Evolutionary conservation across 2,113 vertebrate species (phyloP), one percentile per base, ranked within the genome.

Genomic region (Grus americana): DNA sequence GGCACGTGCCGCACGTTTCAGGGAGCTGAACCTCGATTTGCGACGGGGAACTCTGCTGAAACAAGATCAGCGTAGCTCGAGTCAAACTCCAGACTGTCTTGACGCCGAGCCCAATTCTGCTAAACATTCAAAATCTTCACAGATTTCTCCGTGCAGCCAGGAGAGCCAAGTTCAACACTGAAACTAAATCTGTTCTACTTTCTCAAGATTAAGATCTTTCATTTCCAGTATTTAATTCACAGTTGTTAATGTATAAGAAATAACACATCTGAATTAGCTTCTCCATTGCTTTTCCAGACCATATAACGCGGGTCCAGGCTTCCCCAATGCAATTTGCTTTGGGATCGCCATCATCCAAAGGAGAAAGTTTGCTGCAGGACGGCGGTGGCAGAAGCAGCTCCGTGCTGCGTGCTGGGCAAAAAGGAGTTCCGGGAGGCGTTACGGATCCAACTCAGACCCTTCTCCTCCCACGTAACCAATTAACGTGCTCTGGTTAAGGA

Each of bases 161-260:
- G 16, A 90, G 58, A 91, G 76, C 50, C 61, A 32, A 91, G 49
- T 38, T 86, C 82, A 92, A 70, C 70, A 47, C 34, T 30, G 65
- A 58, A 85, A 92, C 57, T 5, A 42, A 95, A 90, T 85, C 76
- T 74, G 80, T 87, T 83, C 70, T 27, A 23, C 76, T 75, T 83
- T 68, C 91, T 71, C 71, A 29, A 86, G 87, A 91, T 82, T 66
- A 86, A 62, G 81, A 92, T 90, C 82, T 91, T 90, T 50, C 59
- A 66, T 62, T 74, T 90, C 79, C 85, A 92, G 85, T 61, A 44
- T 76, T 86, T 94, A 71, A 92, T 87, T 91, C 81, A 58, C 76
- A 55, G 78, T 30, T 91, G 95, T 81, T 36, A 75, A 84, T 38
- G 86, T 52, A 36, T 42, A 73, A 93, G 61, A 93, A 92, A 6